phyloP scores from a whole-genome alignment of 2,888 invertebrate genomes.

The Macrophya alboannulata region DNA sequence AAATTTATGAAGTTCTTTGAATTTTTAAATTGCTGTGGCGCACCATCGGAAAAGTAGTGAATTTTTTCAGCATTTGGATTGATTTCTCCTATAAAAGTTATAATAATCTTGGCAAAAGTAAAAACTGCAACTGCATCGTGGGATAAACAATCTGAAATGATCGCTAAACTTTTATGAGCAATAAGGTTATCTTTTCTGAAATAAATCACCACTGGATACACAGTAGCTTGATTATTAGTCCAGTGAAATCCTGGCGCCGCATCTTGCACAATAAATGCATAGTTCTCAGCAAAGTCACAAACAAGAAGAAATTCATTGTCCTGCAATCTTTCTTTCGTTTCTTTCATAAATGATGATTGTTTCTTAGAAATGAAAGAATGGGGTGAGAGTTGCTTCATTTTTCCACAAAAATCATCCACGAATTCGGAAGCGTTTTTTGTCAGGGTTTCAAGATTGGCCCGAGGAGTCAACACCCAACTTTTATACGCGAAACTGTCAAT shows the following conservation, averaged over 20 bases:
- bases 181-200: slow-evolving; percentile 58
- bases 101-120: slow-evolving; percentile 54
- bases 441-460: too few relatives aligned
- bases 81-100: slow-evolving; percentile 29
- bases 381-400: too few relatives aligned
- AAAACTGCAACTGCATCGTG: slow-evolving; percentile 63
- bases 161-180: slow-evolving; percentile 60
- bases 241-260: slow-evolving; percentile 62
- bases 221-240: slow-evolving; percentile 58
- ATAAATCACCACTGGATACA: slow-evolving; percentile 61
- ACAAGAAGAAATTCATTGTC: too few relatives aligned
- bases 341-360: too few relatives aligned
- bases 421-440: too few relatives aligned
- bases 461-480: too few relatives aligned
- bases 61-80: not conserved
- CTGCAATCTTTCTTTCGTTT: too few relatives aligned
- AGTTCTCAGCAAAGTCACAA: too few relatives aligned
- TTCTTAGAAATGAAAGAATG: too few relatives aligned
- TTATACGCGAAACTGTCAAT: too few relatives aligned
- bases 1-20: not conserved
- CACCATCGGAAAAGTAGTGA: slow-evolving; percentile 6
- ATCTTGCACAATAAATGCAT: slow-evolving; percentile 62
- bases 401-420: too few relatives aligned
- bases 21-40: slow-evolving; percentile 12
- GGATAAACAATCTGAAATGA: slow-evolving; percentile 63